These are phyloP conservation scores for Epinotia brunnichana DNA, from an alignment of 2,888 invertebrate genomes.

Conservation along the genomic window DNA sequence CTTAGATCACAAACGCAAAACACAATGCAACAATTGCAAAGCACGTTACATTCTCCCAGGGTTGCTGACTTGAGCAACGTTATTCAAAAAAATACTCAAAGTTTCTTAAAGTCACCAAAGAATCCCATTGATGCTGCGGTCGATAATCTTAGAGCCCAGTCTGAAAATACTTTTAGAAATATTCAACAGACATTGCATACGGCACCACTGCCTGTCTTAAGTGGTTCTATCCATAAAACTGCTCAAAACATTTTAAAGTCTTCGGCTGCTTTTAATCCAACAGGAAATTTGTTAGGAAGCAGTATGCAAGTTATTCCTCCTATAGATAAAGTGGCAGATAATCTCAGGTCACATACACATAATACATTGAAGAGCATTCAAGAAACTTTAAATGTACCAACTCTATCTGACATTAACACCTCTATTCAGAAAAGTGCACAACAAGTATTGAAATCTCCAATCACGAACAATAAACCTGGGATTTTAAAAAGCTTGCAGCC, in stretches of 20 bases:
- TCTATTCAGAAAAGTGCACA: constrained; percentile 34
- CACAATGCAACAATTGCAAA: constrained; percentile 59
- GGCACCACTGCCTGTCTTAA: constrained; percentile 18
- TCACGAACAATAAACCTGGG: not conserved
- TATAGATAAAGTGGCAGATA: constrained; percentile 9
- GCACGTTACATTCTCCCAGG: constrained; percentile 55
- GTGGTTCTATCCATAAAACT: constrained; percentile 21
- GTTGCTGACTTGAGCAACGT: not conserved
- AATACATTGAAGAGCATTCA: constrained; percentile 22
- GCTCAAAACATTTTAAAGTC: constrained; percentile 22
- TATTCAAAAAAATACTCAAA: constrained; percentile 19
- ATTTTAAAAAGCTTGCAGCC: constrained; percentile 22
- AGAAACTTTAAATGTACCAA: constrained; percentile 21
- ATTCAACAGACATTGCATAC: constrained; percentile 15
- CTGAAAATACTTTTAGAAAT: constrained; percentile 27
- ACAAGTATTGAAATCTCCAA: constrained; percentile 19
- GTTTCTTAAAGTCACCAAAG: constrained; percentile 16
- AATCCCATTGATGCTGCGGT: constrained; percentile 16
- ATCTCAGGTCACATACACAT: constrained; percentile 20
- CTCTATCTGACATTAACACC: constrained; percentile 12
- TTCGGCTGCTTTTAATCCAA: constrained; percentile 2
- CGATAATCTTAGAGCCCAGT: constrained; percentile 34
- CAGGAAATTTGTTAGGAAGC: constrained; percentile 10
- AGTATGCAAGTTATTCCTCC: constrained; percentile 4
- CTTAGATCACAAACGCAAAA: constrained; percentile 58